These are phyloP conservation scores for Linepithema humile DNA, from an alignment of 1,140 invertebrate genomes.

Conservation along the genomic window DNA sequence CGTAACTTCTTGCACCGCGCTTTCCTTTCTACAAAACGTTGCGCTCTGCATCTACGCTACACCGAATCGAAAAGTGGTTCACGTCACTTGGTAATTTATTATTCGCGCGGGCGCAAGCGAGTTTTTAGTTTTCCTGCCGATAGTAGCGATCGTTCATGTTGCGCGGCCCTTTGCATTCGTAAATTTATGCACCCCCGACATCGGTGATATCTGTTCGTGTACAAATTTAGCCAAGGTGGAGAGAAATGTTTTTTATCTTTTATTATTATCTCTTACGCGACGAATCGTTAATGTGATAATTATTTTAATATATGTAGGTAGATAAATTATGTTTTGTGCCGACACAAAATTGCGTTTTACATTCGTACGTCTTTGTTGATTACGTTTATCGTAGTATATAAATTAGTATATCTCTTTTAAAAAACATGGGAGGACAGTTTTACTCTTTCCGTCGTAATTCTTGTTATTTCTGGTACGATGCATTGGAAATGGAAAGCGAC, in stretches of 20 bases:
- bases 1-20: conserved; percentile 38
- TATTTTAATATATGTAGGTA: not conserved
- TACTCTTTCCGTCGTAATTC: not conserved
- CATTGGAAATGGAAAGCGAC: not conserved
- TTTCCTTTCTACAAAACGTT: conserved; percentile 40
- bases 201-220: not conserved
- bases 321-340: too few relatives aligned
- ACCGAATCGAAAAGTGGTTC: conserved; percentile 51
- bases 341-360: not conserved
- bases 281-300: not conserved
- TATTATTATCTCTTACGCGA: too few relatives aligned
- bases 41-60: conserved; percentile 36
- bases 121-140: conserved; percentile 45
- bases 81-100: conserved; percentile 52
- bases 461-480: not conserved
- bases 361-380: too few relatives aligned
- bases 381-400: not conserved
- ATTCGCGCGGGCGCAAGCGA: conserved; percentile 31
- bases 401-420: too few relatives aligned
- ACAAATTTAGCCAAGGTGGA: not conserved
- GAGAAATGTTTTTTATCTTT: not conserved
- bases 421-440: not conserved
- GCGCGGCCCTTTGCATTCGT: conserved; percentile 24
- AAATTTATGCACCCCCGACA: conserved; percentile 29
- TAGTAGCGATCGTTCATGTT: conserved; percentile 28